Base-by-base conservation (phyloP, 2,888 invertebrate species). In the Microctonus aethiopoides region DNA sequence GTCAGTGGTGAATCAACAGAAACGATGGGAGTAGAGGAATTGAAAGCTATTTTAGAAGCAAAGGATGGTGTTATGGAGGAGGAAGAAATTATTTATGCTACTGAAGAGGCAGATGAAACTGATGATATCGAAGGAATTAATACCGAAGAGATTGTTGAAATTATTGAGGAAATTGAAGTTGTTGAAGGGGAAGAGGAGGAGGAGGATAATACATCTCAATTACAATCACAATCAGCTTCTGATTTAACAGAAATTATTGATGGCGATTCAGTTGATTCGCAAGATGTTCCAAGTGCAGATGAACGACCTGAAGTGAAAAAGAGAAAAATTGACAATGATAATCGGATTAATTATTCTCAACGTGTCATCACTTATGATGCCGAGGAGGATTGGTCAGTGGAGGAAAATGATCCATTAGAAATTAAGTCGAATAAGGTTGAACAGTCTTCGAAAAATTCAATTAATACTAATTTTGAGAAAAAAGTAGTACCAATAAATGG, bases 321-420 rank as follows among this genome's bases (percentile, higher is more conserved):
- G 63, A 54, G 69, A 36, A 46, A 61, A 11, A 51, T 22, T 20
- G 62, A 74, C 34, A 71, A 24, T 41, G 72, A 71, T 52, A 68
- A 73, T 29, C 73, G 66, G 4, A 72, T 59, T 39, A 67, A 70
- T 61, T 69, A 63, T 24, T 71, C 54, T 41, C 80, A 79, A 32
- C 79, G 79, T 66, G 61, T 81, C 24, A 76, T 84, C 56, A 72
- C 77, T 0, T 86, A 86, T 34, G 83, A 86, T 67, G 81, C 82
- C 0, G 81, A 82, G 5, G 84, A 85, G 59, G 86, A 86, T 70
- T 86, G 86, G 86, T 82, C 84, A 62, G 85, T 85, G 22, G 86
- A 86, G 52, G 86, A 85, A 0, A 71, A 77, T 41, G 82, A 83
- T 22, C 79, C 77, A 29, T 59, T 72, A 56, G 71, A 74, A 56